Conservation (phyloP, 2,113 vertebrate species). For the Chrysochloris asiatica region DNA sequence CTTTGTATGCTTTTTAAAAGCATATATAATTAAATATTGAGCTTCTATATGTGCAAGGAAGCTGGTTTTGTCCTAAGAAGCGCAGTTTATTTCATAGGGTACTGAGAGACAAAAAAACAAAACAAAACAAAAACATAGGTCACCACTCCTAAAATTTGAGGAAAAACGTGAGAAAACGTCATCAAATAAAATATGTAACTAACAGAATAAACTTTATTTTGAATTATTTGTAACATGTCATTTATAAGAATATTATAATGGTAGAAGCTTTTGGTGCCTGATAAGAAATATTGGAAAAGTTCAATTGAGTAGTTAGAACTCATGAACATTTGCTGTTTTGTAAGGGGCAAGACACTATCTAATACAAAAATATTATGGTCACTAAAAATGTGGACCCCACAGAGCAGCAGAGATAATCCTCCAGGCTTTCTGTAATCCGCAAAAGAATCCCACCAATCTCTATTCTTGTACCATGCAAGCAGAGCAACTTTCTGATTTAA, state of each 20-base stretch:
- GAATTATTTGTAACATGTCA: conserved; percentile 41
- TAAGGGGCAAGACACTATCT: neutral
- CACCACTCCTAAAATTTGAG: conserved; percentile 41
- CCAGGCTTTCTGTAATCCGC: neutral
- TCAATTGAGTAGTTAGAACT: conserved; percentile 8
- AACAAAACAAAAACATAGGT: neutral
- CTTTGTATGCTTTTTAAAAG: no score
- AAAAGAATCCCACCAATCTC: conserved; percentile 15
- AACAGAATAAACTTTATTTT: conserved; percentile 35
- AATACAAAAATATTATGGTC: conserved; percentile 42
- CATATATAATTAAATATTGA: neutral
- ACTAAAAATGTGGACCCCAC: conserved; percentile 11
- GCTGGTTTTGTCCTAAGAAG: conserved; percentile 10
- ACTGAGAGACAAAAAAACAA: neutral
- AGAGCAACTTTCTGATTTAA: conserved; percentile 45
- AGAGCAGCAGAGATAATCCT: neutral
- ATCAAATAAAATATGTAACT: conserved; percentile 32
- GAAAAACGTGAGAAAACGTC: conserved; percentile 15
- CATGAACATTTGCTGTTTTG: neutral
- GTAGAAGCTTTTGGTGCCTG: conserved; percentile 2
- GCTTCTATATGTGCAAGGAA: neutral
- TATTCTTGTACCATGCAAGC: conserved; percentile 9
- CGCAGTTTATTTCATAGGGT: conserved; percentile 9
- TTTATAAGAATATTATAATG: conserved; percentile 7
- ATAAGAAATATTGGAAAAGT: conserved; percentile 45